Evolutionary conservation across 53 echinoderm and acorn worm species (phyloP).

Genomic region (Henricia sp.): DNA sequence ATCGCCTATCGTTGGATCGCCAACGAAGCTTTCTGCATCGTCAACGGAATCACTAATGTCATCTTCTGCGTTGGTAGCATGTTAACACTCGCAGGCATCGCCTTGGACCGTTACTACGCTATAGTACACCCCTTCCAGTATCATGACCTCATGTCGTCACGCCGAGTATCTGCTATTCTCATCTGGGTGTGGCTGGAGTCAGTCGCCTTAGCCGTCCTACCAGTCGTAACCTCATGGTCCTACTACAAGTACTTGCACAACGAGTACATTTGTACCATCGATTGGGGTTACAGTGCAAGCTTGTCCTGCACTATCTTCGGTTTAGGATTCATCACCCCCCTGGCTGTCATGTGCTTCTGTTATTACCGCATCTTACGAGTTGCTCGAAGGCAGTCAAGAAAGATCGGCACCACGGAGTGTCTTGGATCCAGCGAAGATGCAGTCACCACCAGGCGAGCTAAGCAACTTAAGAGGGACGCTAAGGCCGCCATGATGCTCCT

Average conservation of each 20-base stretch:
- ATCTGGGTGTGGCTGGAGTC: constrained; percentile 86
- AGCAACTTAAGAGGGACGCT: constrained; percentile 71
- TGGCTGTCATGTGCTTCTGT: constrained; percentile 69
- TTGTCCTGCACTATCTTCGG: constrained; percentile 59
- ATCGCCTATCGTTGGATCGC: constrained; percentile 72
- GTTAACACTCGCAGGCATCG: constrained; percentile 80
- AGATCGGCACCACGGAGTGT: constrained; percentile 31
- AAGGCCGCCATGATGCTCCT: constrained; percentile 83
- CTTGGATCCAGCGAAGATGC: constrained; percentile 17
- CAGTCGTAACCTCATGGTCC: constrained; percentile 67
- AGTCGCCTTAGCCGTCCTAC: constrained; percentile 61
- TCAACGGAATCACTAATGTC: constrained; percentile 56
- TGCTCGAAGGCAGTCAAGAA: constrained; percentile 71
- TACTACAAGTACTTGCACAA: constrained; percentile 64
- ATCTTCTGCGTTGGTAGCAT: constrained; percentile 77
- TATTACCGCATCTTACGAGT: constrained; percentile 81
- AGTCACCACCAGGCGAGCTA: constrained; percentile 29
- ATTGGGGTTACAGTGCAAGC: constrained; percentile 71
- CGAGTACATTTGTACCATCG: constrained; percentile 77
- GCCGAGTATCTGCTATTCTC: constrained; percentile 51
- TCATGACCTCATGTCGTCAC: constrained; percentile 50
- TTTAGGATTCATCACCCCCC: constrained; percentile 61
- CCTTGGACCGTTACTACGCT: constrained; percentile 83
- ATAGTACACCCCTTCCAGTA: constrained; percentile 83
- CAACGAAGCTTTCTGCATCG: constrained; percentile 57